Conservation (phyloP, 2,113 vertebrate genomes). For the Oryctolagus cuniculus region mOryCun1.1 NC_091449.1:533501-534000, state of each 20-base stretch:
- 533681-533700: neutral
- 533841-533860: neutral
- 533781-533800: neutral
- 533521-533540: slow-evolving; percentile 57
- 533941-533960: neutral
- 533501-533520: slow-evolving; percentile 32
- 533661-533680: neutral
- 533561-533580: slow-evolving; percentile 75
- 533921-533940: neutral
- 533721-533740: neutral
- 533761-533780: neutral
- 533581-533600: slow-evolving; percentile 55
- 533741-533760: neutral
- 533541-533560: slow-evolving; percentile 56
- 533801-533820: neutral
- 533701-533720: neutral
- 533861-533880: neutral
- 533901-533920: neutral
- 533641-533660: neutral
- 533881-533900: neutral
- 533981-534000: neutral
- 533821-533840: neutral
- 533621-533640: neutral
- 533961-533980: neutral
- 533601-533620: slow-evolving; percentile 53